A percentile compares a stretch with the other conserved stretches of the same genome.
Conservation (phyloP, 1,140 invertebrate species). For the Cotesia vestalis region DNA sequence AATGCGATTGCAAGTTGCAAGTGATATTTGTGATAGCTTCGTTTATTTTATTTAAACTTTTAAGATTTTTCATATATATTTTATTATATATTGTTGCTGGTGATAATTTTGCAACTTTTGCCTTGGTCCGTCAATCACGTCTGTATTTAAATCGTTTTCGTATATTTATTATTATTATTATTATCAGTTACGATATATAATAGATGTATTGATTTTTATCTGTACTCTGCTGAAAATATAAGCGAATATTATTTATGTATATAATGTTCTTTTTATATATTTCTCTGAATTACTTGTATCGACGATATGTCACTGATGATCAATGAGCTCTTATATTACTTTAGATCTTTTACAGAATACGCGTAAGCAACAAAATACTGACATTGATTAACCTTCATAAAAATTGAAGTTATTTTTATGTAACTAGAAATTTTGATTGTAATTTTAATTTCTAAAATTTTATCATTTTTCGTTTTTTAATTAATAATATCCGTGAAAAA, state of each 20-base stretch:
- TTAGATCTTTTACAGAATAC: background rate
- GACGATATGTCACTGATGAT: constrained; percentile 12
- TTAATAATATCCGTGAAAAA: no score
- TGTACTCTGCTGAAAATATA: constrained; percentile 7
- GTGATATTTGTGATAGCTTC: constrained; percentile 4
- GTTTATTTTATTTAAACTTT: background rate
- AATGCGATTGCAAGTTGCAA: no score
- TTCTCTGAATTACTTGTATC: background rate
- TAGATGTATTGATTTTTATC: background rate
- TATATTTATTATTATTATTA: background rate
- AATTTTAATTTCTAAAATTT: no score
- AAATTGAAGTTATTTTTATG: no score
- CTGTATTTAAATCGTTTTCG: background rate
- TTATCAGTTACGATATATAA: background rate
- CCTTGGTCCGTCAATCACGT: constrained; percentile 29
- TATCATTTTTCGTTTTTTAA: no score
- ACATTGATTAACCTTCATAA: background rate
- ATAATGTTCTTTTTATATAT: background rate
- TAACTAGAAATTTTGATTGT: no score
- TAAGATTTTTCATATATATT: constrained; percentile 7
- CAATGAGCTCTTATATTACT: background rate
- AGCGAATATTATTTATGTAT: background rate
- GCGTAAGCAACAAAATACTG: background rate
- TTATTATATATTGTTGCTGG: constrained; percentile 3
- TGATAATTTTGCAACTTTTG: constrained; percentile 8